Percentiles rank a stretch among this genome's conserved stretches.
Conservation (phyloP, 2,797 vertebrate species). For the Peromyscus attwateri region DNA sequence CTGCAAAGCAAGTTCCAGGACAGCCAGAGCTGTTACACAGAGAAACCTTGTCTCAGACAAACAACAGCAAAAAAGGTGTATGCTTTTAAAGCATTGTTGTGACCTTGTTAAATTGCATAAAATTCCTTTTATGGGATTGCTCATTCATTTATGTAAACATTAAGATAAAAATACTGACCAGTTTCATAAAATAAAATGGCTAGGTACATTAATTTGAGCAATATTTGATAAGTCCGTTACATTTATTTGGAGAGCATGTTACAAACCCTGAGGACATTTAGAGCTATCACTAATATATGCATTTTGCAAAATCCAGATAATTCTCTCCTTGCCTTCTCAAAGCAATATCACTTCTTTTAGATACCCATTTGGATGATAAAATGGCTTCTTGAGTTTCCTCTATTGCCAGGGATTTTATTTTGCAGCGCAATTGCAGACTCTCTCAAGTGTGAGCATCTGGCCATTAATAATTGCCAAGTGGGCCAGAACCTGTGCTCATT, state of each 20-base stretch:
- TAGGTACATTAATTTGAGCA: conserved; percentile 82
- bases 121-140: conserved; percentile 76
- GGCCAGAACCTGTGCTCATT: conserved; percentile 57
- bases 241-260: conserved; percentile 73
- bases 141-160: conserved; percentile 84
- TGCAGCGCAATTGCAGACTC: conserved; percentile 59
- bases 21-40: neutral
- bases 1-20: neutral
- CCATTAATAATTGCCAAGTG: conserved; percentile 2
- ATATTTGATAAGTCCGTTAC: conserved; percentile 41
- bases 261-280: conserved; percentile 79
- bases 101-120: conserved; percentile 75
- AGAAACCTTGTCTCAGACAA: neutral
- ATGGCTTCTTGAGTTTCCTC: conserved; percentile 47
- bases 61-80: conserved; percentile 73
- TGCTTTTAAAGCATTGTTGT: conserved; percentile 81
- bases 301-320: conserved; percentile 63
- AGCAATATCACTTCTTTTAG: conserved; percentile 37
- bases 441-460: conserved; percentile 67
- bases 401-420: conserved; percentile 52
- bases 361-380: conserved; percentile 64
- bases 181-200: conserved; percentile 77
- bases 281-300: conserved; percentile 54
- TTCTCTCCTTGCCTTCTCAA: conserved; percentile 64
- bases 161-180: conserved; percentile 66